Conservation (phyloP, 2,797 vertebrate genomes). For the Oceanodroma leucorhoa region DNA sequence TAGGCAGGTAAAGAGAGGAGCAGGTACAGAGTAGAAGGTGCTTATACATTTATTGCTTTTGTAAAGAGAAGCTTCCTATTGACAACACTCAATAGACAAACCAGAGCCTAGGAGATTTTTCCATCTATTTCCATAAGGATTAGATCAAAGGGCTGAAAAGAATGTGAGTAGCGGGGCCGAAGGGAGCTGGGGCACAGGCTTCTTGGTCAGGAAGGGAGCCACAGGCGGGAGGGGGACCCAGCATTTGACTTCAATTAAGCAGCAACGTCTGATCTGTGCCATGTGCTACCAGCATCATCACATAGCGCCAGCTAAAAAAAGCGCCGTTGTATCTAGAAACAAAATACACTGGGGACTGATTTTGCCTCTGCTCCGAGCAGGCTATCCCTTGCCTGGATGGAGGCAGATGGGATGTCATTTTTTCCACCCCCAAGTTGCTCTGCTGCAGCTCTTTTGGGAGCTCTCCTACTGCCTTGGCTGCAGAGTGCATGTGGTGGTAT, state of each 20-base stretch:
- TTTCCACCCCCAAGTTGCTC: neutral
- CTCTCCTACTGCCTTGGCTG: neutral
- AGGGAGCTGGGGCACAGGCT: neutral
- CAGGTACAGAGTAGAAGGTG: neutral
- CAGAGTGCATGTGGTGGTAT: neutral
- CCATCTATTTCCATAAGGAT: neutral
- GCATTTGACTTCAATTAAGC: neutral
- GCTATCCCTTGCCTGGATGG: neutral
- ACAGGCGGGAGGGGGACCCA: rapidly evolving
- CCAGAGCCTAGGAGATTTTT: neutral
- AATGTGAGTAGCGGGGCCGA: neutral
- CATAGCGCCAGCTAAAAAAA: neutral
- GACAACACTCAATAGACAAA: neutral
- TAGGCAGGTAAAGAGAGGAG: neutral
- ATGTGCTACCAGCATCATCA: neutral
- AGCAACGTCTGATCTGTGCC: rapidly evolving
- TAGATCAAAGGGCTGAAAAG: conserved; percentile 8
- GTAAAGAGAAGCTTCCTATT: neutral
- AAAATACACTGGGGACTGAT: neutral
- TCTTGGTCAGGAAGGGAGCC: neutral
- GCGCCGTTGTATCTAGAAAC: neutral
- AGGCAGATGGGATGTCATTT: neutral
- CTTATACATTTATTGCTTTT: neutral
- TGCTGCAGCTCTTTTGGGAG: neutral
- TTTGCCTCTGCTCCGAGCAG: neutral